Evolutionary conservation across 2,797 vertebrate species (phyloP), one percentile per base, ranked within the genome.

Genomic region (Dicrostonyx torquatus): DNA sequence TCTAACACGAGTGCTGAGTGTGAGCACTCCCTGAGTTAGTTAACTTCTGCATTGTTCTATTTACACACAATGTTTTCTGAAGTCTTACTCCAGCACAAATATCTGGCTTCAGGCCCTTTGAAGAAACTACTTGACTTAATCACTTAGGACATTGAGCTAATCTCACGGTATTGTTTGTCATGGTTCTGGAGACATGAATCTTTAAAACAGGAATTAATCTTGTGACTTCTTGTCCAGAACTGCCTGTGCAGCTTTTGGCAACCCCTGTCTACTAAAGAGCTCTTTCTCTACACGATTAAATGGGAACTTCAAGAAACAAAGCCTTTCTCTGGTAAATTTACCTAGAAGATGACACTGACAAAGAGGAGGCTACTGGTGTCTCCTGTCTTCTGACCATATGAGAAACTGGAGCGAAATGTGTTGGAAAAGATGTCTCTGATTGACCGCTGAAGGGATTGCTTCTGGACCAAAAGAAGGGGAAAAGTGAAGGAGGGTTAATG

Each of bases 131-230:
- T 94, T 37, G 8, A 15, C n/a, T 58, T 90, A 91, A 22, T 89
- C 50, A 73, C 22, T 55, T 55, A 88, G 13, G 40, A 75, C 31
- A 4, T 10, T 34, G n/a, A 24, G 29, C 13, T 70, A 20, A 29
- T 85, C 43, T 66, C 18, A 86, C 12, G 62, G 17, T 94, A 78
- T 93, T 97, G 78, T 75, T 96, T 91, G 92, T 94, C 91, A 86
- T 88, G 37, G 73, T 29, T 87, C 0, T 11, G n/a, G 85, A 76
- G 45, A 45, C 12, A 26, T 31, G 11, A 45, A 43, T 87, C 43
- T 91, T 86, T 68, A 70, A 48, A n/a, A 94, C 0, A 68, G 60
- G 96, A 87, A 64, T 40, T 75, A 88, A 87, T 43, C 68, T 78
- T 91, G 37, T 94, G 82, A 66, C 37, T 76, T 8, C 50, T 64